Conservation (phyloP, 2,888 invertebrate genomes). For the Hemithea aestivaria region DNA sequence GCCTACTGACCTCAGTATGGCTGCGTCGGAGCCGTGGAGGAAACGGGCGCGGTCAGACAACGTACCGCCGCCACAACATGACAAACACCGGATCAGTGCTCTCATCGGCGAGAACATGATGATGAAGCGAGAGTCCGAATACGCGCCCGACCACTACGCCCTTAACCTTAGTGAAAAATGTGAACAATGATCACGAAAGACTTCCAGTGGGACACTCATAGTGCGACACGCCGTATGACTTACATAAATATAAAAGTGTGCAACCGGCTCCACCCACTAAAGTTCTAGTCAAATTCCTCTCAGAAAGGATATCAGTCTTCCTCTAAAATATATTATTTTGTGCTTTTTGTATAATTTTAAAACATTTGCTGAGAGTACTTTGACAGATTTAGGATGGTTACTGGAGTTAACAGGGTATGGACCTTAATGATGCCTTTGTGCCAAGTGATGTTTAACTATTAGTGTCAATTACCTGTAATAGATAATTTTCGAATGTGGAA, state of each 20-base stretch:
- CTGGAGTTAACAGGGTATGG: constrained; percentile 76
- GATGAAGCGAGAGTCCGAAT: constrained; percentile 57
- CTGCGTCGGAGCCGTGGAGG: constrained; percentile 70
- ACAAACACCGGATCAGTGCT: constrained; percentile 75
- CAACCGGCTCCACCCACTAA: constrained; percentile 61
- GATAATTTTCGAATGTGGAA: constrained; percentile 48
- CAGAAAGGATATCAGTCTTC: constrained; percentile 66
- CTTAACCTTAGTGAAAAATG: constrained; percentile 75
- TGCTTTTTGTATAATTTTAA: constrained; percentile 33
- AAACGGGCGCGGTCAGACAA: constrained; percentile 64
- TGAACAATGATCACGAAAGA: constrained; percentile 62
- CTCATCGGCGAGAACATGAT: constrained; percentile 73
- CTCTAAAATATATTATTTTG: constrained; percentile 45
- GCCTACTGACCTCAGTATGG: constrained; percentile 85
- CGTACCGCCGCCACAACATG: constrained; percentile 45
- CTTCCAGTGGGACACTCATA: constrained; percentile 46
- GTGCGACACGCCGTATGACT: constrained; percentile 44
- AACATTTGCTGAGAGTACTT: constrained; percentile 64
- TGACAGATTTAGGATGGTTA: constrained; percentile 62
- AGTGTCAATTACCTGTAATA: constrained; percentile 73
- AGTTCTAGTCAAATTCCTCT: constrained; percentile 72
- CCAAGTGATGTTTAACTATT: constrained; percentile 76
- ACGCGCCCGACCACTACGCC: constrained; percentile 59
- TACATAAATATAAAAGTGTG: constrained; percentile 37
- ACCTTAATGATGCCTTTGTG: constrained; percentile 75